phyloP scores from a whole-genome alignment of 2,888 invertebrate species.

The Acleris emargana region DNA sequence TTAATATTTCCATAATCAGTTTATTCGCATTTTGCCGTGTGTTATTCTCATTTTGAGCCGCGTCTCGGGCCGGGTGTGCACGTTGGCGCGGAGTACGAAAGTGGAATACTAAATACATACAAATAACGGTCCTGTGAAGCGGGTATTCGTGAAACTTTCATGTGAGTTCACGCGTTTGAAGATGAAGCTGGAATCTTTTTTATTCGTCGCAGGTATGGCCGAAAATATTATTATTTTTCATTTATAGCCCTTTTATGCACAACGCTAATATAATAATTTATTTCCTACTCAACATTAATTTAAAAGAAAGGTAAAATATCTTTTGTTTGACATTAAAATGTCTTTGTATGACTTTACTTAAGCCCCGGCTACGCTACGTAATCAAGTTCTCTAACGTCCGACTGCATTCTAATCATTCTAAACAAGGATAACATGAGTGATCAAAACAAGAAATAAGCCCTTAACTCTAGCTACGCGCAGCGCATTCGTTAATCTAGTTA shows the following conservation, averaged over 20 bases:
- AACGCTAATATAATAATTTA: too few species aligned
- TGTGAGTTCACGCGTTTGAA: constrained; percentile 5
- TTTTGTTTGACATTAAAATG: too few species aligned
- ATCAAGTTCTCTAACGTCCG: too few species aligned
- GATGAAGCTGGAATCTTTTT: constrained; percentile 27
- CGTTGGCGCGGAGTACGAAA: constrained; percentile 38
- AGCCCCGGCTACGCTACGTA: too few species aligned
- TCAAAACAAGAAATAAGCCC: too few species aligned
- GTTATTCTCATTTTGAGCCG: constrained; percentile 65
- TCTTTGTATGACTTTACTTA: too few species aligned
- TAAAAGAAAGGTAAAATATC: too few species aligned
- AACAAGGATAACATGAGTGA: neutral
- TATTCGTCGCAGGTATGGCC: constrained; percentile 28
- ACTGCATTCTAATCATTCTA: constrained; percentile 2
- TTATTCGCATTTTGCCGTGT: constrained; percentile 57
- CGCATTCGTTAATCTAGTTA: too few species aligned
- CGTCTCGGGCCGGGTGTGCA: constrained; percentile 50
- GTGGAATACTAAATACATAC: constrained; percentile 36
- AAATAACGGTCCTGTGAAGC: constrained; percentile 37
- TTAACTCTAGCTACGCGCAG: too few species aligned
- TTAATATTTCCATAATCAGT: constrained; percentile 53
- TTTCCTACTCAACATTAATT: too few species aligned
- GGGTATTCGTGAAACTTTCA: constrained; percentile 23
- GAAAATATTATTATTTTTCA: neutral
- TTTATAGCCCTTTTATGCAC: too few species aligned